A percentile compares a stretch with the other conserved stretches of the same genome.
phyloP scores from a whole-genome alignment of 2,113 vertebrate species.

The Zingel zingel region DNA sequence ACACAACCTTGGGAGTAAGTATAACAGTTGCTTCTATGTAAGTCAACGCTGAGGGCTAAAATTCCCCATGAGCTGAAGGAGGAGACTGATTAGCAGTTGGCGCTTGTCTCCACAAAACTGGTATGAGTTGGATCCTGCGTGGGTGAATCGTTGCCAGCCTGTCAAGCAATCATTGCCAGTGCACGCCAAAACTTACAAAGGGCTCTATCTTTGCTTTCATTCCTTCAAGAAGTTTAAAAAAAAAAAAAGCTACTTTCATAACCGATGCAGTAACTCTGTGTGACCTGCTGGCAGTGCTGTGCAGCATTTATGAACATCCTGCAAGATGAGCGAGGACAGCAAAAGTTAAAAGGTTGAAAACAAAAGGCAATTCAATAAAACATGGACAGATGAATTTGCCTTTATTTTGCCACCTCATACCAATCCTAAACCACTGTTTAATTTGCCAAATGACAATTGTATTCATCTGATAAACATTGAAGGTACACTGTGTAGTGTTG shows the following conservation, averaged over 20 bases:
- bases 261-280: neutral
- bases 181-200: neutral
- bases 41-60: neutral
- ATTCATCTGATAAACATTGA: too few relatives aligned
- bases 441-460: too few relatives aligned
- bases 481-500: too few relatives aligned
- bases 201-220: neutral
- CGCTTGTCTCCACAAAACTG: neutral
- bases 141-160: neutral
- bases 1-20: too few relatives aligned
- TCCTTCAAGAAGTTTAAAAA: neutral
- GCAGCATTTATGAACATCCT: neutral
- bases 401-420: too few relatives aligned
- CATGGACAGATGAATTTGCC: too few relatives aligned
- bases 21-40: neutral
- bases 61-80: neutral
- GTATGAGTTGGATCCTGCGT: neutral
- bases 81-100: neutral
- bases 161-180: neutral
- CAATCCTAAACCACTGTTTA: too few relatives aligned
- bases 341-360: too few relatives aligned
- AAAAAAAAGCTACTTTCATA: neutral
- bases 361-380: too few relatives aligned
- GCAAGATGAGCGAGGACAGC: too few relatives aligned
- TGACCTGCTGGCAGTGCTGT: slow-evolving; percentile 50